These are phyloP conservation scores for Balanococcus diminutus DNA, from an alignment of 2,888 invertebrate genomes.

Conservation along the genomic window DNA sequence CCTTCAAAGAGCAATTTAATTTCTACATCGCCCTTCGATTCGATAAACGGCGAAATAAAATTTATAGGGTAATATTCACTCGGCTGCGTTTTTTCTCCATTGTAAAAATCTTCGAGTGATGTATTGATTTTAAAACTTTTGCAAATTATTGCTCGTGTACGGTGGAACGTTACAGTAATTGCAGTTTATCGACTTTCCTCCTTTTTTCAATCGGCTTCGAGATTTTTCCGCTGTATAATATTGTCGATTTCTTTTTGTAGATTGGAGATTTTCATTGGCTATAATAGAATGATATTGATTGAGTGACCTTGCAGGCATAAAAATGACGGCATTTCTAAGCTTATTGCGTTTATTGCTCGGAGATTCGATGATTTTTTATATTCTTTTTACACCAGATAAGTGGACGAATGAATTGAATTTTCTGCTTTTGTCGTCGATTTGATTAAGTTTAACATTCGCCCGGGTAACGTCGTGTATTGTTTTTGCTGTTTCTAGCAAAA, in stretches of 20 bases:
- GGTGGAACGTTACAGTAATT: background rate
- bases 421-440: background rate
- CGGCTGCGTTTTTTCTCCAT: background rate
- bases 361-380: background rate
- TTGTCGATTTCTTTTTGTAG: background rate
- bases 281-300: background rate
- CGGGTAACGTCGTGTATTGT: too few species aligned
- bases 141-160: background rate
- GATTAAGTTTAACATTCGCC: too few species aligned
- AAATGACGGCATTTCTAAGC: background rate
- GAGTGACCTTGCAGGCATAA: background rate
- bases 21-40: background rate
- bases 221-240: background rate
- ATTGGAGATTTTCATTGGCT: background rate
- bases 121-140: slow-evolving; percentile 12
- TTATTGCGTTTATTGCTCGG: background rate
- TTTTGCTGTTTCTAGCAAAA: background rate
- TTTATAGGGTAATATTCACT: slow-evolving; percentile 26
- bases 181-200: background rate
- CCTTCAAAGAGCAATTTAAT: slow-evolving; percentile 20
- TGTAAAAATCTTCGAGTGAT: background rate
- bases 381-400: background rate
- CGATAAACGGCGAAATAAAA: slow-evolving; percentile 1
- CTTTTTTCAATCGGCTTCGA: background rate
- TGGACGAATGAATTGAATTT: background rate